Conservation (phyloP, 2,113 vertebrate genomes). For the Oreochromis aureus region DNA sequence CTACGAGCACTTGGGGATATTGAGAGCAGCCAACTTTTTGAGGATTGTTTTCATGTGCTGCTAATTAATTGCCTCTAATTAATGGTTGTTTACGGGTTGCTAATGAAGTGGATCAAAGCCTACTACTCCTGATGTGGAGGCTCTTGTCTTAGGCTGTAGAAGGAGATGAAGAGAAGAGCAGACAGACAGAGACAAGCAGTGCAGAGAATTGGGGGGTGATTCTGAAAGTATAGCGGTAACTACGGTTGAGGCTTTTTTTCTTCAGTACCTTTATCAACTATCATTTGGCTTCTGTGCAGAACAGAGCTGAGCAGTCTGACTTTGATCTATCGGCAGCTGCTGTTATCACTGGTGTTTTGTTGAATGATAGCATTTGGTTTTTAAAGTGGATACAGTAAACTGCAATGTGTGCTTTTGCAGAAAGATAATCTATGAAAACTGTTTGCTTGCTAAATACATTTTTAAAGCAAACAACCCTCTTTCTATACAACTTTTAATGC, state of each 20-base stretch:
- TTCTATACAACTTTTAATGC: background rate
- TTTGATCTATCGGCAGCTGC: constrained; percentile 23
- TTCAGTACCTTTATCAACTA: constrained; percentile 27
- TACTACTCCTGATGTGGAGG: constrained; percentile 18
- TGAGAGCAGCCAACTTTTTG: background rate
- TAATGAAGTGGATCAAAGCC: constrained; percentile 59
- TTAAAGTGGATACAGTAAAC: background rate
- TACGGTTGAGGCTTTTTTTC: background rate
- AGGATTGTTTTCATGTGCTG: constrained; percentile 47
- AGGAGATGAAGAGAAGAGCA: background rate
- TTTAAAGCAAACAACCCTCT: background rate
- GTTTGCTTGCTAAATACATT: background rate
- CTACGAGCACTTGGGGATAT: constrained; percentile 9
- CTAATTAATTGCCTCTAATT: constrained; percentile 56
- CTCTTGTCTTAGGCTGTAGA: constrained; percentile 1
- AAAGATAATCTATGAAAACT: background rate
- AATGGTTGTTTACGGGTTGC: constrained; percentile 51
- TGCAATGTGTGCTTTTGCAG: background rate
- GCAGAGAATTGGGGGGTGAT: background rate
- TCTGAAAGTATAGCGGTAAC: background rate
- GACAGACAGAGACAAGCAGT: background rate
- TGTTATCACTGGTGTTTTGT: constrained; percentile 6
- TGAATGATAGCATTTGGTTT: background rate
- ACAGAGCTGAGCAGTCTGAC: constrained; percentile 1
- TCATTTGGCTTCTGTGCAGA: constrained; percentile 25